phyloP scores from a whole-genome alignment of 2,797 vertebrate genomes.

The Dicrostonyx torquatus region DNA sequence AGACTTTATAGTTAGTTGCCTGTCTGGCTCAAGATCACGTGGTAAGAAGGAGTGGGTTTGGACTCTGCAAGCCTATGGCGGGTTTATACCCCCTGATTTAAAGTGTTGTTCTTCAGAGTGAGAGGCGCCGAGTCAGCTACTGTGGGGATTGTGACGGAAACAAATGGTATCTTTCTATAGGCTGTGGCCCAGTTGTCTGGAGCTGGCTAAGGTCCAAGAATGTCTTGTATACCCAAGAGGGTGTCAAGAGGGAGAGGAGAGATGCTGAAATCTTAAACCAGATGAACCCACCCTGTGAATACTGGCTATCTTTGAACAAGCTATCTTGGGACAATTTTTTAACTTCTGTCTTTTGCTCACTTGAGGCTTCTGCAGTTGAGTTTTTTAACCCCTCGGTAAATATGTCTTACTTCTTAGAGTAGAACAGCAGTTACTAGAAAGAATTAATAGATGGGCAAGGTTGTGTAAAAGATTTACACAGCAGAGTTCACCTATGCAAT shows the following conservation, averaged over 20 bases:
- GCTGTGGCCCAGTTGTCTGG: background rate
- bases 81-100: background rate
- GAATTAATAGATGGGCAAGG: background rate
- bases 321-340: background rate
- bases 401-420: slow-evolving; percentile 6
- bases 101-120: background rate
- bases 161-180: background rate
- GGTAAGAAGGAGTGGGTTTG: background rate
- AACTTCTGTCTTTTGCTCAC: background rate
- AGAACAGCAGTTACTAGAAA: background rate
- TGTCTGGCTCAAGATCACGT: background rate
- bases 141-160: slow-evolving; percentile 24
- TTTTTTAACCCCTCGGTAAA: background rate
- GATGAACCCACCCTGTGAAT: background rate
- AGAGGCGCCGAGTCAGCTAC: background rate
- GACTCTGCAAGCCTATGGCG: background rate
- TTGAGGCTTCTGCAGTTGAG: slow-evolving; percentile 6
- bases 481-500: background rate
- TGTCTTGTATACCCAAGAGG: background rate
- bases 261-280: background rate
- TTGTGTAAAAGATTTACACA: background rate
- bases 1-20: background rate
- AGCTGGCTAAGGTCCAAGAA: background rate
- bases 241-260: background rate
- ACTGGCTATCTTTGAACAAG: background rate